phyloP scores from a whole-genome alignment of 2,113 vertebrate species.

The Datnioides undecimradiatus region DNA sequence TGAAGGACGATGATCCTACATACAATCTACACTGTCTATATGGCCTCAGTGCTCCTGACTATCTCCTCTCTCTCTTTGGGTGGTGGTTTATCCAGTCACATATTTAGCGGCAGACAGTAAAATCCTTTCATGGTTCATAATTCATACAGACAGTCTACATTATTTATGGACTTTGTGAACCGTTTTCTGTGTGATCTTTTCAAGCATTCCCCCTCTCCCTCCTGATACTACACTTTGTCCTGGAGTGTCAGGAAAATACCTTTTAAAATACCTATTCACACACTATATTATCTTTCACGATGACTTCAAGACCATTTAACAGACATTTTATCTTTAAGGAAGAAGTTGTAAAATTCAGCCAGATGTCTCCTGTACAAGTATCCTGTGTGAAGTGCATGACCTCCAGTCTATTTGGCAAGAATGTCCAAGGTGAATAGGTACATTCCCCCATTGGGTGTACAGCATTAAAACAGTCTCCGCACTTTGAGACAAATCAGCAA shows the following conservation, averaged over 20 bases:
- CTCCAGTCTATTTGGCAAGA: conserved; percentile 5
- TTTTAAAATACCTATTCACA: no score
- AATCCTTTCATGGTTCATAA: conserved; percentile 83
- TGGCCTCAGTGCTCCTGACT: conserved; percentile 18
- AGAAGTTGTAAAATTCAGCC: not conserved
- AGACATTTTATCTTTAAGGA: not conserved
- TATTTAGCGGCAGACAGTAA: conserved; percentile 77
- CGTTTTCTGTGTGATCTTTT: conserved; percentile 78
- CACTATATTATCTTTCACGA: not conserved
- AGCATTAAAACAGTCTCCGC: not conserved
- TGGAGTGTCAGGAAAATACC: conserved; percentile 37
- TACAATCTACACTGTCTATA: conserved; percentile 27
- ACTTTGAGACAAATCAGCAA: conserved; percentile 28
- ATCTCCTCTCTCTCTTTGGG: conserved; percentile 23
- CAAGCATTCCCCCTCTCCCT: conserved; percentile 24
- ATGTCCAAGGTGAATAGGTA: conserved; percentile 34
- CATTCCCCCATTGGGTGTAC: conserved; percentile 41
- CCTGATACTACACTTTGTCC: conserved; percentile 35
- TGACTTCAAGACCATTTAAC: not conserved
- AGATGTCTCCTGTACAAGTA: not conserved
- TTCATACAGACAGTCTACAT: conserved; percentile 80
- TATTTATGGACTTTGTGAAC: conserved; percentile 78
- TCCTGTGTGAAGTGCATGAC: conserved; percentile 35
- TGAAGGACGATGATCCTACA: conserved; percentile 21
- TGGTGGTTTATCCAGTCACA: conserved; percentile 64